Percentiles rank a stretch among this genome's conserved stretches.
Evolutionary conservation across 2,113 vertebrate genomes (phyloP).

Genomic region (Chascanopsetta lugubris): DNA sequence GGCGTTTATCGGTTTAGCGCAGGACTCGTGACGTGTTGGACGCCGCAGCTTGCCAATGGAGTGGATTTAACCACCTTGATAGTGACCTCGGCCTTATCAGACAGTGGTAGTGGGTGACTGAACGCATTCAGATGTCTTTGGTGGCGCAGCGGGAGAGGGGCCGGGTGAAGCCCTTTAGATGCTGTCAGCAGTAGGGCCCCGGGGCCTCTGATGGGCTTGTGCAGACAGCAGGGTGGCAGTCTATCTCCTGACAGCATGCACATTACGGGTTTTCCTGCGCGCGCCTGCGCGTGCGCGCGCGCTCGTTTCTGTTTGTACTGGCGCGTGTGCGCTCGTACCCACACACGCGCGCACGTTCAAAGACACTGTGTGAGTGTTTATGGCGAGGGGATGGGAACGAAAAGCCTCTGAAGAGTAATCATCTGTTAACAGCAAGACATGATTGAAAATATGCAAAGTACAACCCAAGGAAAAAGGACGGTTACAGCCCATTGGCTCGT

Average conservation of each 20-base stretch:
- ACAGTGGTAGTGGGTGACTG: constrained; percentile 47
- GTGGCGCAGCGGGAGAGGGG: constrained; percentile 60
- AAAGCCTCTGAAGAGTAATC: constrained; percentile 81
- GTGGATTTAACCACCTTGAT: constrained; percentile 65
- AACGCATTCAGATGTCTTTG: constrained; percentile 61
- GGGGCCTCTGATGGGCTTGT: constrained; percentile 55
- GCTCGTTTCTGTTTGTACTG: constrained; percentile 45
- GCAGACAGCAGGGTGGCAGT: constrained; percentile 64
- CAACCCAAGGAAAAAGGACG: constrained; percentile 71
- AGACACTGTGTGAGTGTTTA: constrained; percentile 65
- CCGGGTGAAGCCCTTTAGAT: constrained; percentile 69
- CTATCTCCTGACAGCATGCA: constrained; percentile 67
- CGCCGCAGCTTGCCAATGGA: constrained; percentile 35
- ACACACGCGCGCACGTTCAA: constrained; percentile 51
- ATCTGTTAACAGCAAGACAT: constrained; percentile 83
- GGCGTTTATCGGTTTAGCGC: constrained; percentile 61
- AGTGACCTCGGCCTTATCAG: constrained; percentile 69
- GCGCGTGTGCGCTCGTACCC: constrained; percentile 21
- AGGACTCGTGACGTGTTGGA: constrained; percentile 54
- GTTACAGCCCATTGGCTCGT: constrained; percentile 80
- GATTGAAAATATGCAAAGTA: constrained; percentile 84
- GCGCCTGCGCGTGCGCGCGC: background rate
- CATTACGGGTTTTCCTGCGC: constrained; percentile 42
- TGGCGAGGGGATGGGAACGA: constrained; percentile 64
- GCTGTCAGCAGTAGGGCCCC: constrained; percentile 64